These are phyloP conservation scores for Cheirogaleus major DNA, from an alignment of 2,797 vertebrate species.

Conservation along the genomic window DNA sequence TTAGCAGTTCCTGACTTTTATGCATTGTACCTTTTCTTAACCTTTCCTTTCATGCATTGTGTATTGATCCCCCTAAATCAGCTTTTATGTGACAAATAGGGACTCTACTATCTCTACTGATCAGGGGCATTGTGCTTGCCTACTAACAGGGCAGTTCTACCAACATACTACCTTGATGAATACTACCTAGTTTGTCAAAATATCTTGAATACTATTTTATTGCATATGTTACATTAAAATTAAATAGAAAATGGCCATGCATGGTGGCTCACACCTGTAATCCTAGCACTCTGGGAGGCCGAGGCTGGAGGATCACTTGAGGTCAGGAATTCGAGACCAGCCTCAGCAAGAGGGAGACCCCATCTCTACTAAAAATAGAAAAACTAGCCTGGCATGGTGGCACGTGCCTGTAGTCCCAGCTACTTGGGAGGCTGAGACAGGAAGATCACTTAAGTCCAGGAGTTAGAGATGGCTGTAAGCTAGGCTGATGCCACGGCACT, in stretches of 20 bases:
- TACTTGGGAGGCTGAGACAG: no score
- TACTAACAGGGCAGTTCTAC: not conserved
- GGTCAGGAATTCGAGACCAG: no score
- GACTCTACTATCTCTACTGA: not conserved
- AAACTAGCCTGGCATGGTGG: no score
- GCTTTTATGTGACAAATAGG: not conserved
- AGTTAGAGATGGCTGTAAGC: no score
- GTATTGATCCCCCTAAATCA: not conserved
- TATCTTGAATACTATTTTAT: not conserved
- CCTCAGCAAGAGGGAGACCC: no score
- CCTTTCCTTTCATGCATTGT: not conserved
- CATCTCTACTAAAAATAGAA: no score
- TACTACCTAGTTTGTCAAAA: not conserved
- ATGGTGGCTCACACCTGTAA: no score
- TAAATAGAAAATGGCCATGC: not conserved
- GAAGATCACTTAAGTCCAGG: no score
- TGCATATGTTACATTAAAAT: not conserved
- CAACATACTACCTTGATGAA: not conserved
- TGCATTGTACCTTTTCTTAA: not conserved
- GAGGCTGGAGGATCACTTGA: no score
- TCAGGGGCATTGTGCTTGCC: not conserved
- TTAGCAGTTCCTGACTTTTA: not conserved
- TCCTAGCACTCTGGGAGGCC: no score
- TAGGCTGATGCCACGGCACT: no score
- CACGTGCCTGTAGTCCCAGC: no score